phyloP scores from a whole-genome alignment of 2,888 invertebrate genomes.

The Fissipunctia ypsillon region DNA sequence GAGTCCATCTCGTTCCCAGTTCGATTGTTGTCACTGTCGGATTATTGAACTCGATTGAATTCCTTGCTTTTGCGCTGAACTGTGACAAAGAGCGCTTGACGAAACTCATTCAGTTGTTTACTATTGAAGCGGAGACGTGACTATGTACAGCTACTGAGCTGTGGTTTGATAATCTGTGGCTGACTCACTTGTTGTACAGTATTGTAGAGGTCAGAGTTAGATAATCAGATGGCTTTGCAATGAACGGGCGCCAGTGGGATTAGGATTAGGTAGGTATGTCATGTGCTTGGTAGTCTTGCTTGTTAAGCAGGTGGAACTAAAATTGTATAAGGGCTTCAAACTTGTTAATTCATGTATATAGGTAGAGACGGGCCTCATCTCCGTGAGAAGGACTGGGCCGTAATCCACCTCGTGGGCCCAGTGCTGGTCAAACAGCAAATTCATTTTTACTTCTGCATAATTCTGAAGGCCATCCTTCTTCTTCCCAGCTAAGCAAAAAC shows the following conservation, averaged over 20 bases:
- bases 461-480: no score
- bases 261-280: background rate
- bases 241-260: background rate
- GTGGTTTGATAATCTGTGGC: no score
- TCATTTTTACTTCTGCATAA: background rate
- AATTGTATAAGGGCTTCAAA: background rate
- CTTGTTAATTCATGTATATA: background rate
- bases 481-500: background rate
- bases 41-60: conserved; percentile 35
- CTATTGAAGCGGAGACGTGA: background rate
- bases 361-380: no score
- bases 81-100: conserved; percentile 12
- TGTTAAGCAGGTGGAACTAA: background rate
- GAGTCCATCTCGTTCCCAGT: no score
- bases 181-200: background rate
- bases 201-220: no score
- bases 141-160: no score
- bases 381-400: background rate
- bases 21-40: no score
- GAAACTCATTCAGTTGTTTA: conserved; percentile 14
- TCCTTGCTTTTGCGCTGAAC: background rate
- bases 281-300: background rate
- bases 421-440: background rate
- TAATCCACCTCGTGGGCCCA: background rate
- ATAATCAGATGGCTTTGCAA: no score